A percentile compares a stretch with the other conserved stretches of the same genome.
Evolutionary conservation across 2,888 invertebrate species (phyloP).

Genomic region (Tipula lateralis): DNA sequence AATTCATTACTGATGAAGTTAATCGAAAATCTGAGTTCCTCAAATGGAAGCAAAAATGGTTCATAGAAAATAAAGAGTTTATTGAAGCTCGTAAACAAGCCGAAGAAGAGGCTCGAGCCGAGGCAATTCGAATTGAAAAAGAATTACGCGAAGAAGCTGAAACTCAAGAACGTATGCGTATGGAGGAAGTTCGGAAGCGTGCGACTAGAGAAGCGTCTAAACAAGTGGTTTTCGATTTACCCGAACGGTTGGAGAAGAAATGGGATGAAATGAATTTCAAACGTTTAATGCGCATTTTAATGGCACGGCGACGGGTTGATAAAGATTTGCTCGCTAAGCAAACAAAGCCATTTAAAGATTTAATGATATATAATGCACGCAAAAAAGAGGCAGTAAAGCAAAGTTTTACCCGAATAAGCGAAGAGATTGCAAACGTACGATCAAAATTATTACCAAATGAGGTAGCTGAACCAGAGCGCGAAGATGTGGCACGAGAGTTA

Average conservation of each 20-base stretch:
- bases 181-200: conserved; percentile 34
- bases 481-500: conserved; percentile 36
- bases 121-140: conserved; percentile 47
- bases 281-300: conserved; percentile 52
- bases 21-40: conserved; percentile 52
- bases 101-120: conserved; percentile 52
- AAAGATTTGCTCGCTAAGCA: conserved; percentile 51
- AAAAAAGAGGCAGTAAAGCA: conserved; percentile 42
- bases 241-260: conserved; percentile 50
- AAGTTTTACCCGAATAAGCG: conserved; percentile 37
- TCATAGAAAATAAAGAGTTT: conserved; percentile 45
- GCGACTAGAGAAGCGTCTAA: conserved; percentile 37
- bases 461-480: conserved; percentile 45
- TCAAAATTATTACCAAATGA: conserved; percentile 48
- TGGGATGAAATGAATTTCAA: conserved; percentile 62
- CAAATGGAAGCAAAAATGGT: conserved; percentile 60
- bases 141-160: conserved; percentile 45
- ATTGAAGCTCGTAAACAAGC: conserved; percentile 45
- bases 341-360: conserved; percentile 62
- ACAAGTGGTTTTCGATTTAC: conserved; percentile 37
- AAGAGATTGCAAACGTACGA: conserved; percentile 44
- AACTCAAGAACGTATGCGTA: conserved; percentile 45
- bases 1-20: conserved; percentile 54
- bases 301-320: conserved; percentile 47
- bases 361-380: conserved; percentile 51